Evolutionary conservation across 2,113 vertebrate species (phyloP).

Genomic region (Zosterops pallidus): DNA sequence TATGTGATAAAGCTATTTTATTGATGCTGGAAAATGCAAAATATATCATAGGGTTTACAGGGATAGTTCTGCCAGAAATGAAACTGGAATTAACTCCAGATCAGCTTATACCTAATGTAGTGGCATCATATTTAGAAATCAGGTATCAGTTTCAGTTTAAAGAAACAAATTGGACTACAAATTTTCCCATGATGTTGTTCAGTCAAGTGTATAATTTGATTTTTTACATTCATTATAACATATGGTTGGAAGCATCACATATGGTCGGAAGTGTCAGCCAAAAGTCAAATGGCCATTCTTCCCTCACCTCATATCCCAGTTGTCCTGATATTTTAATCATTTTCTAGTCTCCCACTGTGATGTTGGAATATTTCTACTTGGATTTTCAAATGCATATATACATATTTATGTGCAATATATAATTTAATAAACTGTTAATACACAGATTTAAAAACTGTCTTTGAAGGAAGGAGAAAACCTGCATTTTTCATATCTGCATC

Average conservation of each 20-base stretch:
- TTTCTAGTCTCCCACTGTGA: background rate
- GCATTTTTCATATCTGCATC: background rate
- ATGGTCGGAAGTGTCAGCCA: conserved; percentile 23
- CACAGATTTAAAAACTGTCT: background rate
- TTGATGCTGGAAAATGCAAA: background rate
- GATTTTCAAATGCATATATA: background rate
- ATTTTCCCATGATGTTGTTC: conserved; percentile 5
- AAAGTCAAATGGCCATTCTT: conserved; percentile 11
- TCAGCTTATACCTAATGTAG: background rate
- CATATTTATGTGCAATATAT: background rate
- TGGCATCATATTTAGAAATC: background rate
- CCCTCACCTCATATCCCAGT: background rate
- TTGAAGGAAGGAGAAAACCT: background rate
- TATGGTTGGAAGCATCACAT: background rate
- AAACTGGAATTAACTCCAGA: background rate
- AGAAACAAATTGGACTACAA: background rate
- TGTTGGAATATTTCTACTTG: background rate
- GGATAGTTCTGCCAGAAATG: background rate
- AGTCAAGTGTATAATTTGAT: conserved; percentile 26
- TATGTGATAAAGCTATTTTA: background rate
- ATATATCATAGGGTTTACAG: background rate
- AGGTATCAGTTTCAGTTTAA: background rate
- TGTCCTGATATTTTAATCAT: background rate
- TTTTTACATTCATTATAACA: conserved; percentile 6
- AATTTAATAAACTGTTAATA: background rate